Conservation (phyloP, 2,797 vertebrate species). For the Tiaroga cobitis region DNA sequence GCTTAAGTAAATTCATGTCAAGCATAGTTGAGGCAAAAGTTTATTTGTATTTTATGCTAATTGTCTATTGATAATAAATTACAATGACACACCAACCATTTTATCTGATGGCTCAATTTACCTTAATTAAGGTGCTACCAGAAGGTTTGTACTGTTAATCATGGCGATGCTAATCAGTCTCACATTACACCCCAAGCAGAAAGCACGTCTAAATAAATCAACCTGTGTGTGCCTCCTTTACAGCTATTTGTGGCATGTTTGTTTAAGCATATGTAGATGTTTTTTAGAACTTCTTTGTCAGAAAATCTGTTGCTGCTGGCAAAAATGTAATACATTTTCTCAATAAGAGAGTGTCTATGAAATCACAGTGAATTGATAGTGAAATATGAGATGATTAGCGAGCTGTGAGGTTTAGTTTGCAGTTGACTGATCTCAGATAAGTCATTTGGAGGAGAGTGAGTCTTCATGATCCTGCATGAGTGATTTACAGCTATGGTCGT, state of each 20-base stretch:
- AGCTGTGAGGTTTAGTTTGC: conserved; percentile 13
- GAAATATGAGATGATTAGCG: conserved; percentile 9
- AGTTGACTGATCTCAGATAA: conserved; percentile 16
- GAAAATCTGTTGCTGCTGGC: background rate
- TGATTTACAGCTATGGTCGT: conserved; percentile 13
- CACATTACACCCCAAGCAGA: background rate
- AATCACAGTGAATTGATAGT: background rate
- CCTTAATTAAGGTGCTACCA: background rate
- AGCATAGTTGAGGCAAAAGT: background rate
- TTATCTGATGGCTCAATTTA: background rate
- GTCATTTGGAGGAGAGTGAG: background rate
- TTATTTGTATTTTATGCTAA: background rate
- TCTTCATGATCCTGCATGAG: background rate
- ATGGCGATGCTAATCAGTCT: background rate
- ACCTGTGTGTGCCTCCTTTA: too few relatives aligned
- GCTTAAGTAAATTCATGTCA: too few relatives aligned
- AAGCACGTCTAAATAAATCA: background rate
- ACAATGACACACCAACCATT: background rate
- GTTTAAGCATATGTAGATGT: background rate
- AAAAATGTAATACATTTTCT: background rate
- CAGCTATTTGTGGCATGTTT: background rate
- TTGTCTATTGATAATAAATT: background rate
- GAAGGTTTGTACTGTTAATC: background rate
- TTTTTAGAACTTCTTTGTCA: background rate
- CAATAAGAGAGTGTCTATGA: background rate